Evolutionary conservation across 2,113 vertebrate genomes (phyloP), one percentile per base, ranked within the genome.

Genomic region (Catharus minimus): DNA sequence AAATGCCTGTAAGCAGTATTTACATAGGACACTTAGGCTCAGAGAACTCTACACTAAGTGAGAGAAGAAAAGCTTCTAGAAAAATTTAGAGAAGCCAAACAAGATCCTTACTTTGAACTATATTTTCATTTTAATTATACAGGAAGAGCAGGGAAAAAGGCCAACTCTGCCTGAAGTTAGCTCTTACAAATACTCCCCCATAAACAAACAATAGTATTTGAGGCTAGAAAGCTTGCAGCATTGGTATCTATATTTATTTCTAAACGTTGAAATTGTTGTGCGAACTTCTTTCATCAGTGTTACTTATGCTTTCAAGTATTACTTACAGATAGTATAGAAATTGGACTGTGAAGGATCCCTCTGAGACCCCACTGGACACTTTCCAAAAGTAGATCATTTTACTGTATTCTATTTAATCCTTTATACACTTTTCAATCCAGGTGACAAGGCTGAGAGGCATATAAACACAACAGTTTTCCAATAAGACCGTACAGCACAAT

Each of bases 381-480:
- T 95, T 89, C 88, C 89, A 93, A 91, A 94, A 95, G 93, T 19
- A 55, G 92, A 77, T 91, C 82, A 96, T 95, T 94, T 94, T 94
- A 96, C 75, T 92, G 85, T 92, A 95, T 95, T 89, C 85, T 95
- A 94, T 94, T 96, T 91, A 94, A 78, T 94, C 91, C 92, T 96
- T 94, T 92, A 89, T n/a, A 95, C 28, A 94, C 67, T 94, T 94
- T 94, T 96, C 91, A 95, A 91, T 92, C 91, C 93, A 88, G 89
- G 88, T 95, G 91, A 96, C 88, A 95, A 91, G 89, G 91, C 94
- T 94, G 87, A 94, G 93, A 94, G 78, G 93, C 79, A 92, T 93
- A 94, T 93, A 95, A 95, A 95, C 82, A 96, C 89, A 94, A 95
- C 87, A 92, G 88, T 94, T 95, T 96, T 94, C 93, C 93, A 94